These are phyloP conservation scores for Drosophila maculinotata DNA, from an alignment of 2,888 invertebrate genomes.

Conservation along the genomic window DNA sequence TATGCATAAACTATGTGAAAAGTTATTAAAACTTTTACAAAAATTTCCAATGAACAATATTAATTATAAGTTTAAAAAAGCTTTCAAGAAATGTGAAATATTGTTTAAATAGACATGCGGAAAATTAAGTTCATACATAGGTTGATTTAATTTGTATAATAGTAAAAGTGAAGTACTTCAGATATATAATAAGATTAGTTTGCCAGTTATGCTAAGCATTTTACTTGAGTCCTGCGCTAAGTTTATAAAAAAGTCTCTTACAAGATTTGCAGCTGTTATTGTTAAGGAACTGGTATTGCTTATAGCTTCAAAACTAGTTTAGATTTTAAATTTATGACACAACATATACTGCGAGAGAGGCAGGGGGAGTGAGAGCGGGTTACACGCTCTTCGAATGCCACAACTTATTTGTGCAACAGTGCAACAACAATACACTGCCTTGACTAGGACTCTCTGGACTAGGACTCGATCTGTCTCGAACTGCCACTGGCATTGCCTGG, in stretches of 20 bases:
- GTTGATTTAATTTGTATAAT: too few relatives aligned
- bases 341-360: too few relatives aligned
- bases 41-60: neutral
- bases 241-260: conserved; percentile 4
- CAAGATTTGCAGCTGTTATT: conserved; percentile 8
- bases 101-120: neutral
- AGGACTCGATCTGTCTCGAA: conserved; percentile 14
- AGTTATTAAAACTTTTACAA: conserved; percentile 5
- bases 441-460: conserved; percentile 17
- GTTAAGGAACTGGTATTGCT: conserved; percentile 12
- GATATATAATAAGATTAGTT: too few relatives aligned
- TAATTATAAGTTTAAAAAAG: neutral
- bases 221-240: neutral
- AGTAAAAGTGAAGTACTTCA: neutral
- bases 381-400: conserved; percentile 5
- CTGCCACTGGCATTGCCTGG: conserved; percentile 48
- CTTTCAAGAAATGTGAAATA: neutral
- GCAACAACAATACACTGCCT: conserved; percentile 10
- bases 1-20: conserved; percentile 4
- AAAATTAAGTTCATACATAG: neutral
- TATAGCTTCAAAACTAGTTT: conserved; percentile 28
- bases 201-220: neutral
- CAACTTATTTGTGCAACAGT: conserved; percentile 37
- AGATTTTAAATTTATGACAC: conserved; percentile 37
- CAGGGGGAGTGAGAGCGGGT: neutral